Evolutionary conservation across 2,888 invertebrate genomes (phyloP).

Genomic region (Euphydryas editha): DNA sequence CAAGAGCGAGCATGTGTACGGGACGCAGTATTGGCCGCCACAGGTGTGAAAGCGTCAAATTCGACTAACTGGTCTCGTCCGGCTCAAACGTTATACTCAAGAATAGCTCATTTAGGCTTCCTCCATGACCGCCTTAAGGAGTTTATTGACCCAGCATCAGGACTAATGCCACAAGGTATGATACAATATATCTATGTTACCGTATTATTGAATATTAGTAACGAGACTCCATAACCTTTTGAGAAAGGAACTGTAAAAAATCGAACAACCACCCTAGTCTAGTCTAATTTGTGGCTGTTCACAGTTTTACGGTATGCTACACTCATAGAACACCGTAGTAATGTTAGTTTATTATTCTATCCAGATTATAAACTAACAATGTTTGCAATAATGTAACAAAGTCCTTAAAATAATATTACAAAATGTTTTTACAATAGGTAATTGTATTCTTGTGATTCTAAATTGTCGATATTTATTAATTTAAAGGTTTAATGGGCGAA

Average conservation of each 20-base stretch:
- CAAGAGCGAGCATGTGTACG: conserved; percentile 80
- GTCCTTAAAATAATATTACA: too few relatives aligned
- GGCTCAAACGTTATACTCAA: conserved; percentile 86
- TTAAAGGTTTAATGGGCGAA: conserved; percentile 90
- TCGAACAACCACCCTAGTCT: too few relatives aligned
- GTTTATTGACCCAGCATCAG: conserved; percentile 89
- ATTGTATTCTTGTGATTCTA: not conserved
- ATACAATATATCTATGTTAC: conserved; percentile 1
- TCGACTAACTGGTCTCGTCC: conserved; percentile 67
- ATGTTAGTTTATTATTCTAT: too few relatives aligned
- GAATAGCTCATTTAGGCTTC: conserved; percentile 94
- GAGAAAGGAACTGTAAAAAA: too few relatives aligned
- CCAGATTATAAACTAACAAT: too few relatives aligned
- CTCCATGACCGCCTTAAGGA: conserved; percentile 91
- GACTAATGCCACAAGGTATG: conserved; percentile 82
- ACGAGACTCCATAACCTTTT: too few relatives aligned
- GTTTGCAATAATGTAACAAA: too few relatives aligned
- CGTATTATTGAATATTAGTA: too few relatives aligned
- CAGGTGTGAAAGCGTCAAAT: conserved; percentile 93
- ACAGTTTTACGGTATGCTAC: too few relatives aligned
- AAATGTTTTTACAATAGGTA: too few relatives aligned
- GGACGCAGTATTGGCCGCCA: conserved; percentile 93
- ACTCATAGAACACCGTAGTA: too few relatives aligned
- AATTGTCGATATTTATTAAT: conserved; percentile 10
- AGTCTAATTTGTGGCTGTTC: not conserved